These are phyloP conservation scores for Andrena minutula DNA, from an alignment of 2,888 invertebrate species.

Conservation along the genomic window DNA sequence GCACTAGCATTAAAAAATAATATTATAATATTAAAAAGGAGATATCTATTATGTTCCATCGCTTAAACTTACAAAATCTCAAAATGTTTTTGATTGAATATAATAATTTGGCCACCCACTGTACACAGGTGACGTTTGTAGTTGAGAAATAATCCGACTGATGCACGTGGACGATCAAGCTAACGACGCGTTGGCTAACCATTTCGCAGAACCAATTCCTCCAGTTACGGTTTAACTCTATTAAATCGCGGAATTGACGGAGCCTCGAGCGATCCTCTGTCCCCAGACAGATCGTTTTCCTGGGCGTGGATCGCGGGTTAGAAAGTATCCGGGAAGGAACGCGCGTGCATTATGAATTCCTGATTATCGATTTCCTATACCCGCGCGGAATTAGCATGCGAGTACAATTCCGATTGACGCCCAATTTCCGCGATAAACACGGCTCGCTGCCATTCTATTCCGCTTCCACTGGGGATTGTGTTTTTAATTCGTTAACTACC, in stretches of 20 bases:
- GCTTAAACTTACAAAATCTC: no score
- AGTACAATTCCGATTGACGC: conserved; percentile 39
- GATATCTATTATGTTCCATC: no score
- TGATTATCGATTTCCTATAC: conserved; percentile 49
- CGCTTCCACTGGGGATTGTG: conserved; percentile 32
- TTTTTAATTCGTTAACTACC: neutral
- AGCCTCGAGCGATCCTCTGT: conserved; percentile 11
- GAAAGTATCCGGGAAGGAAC: conserved; percentile 21
- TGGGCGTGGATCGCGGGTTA: conserved; percentile 19
- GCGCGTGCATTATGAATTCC: conserved; percentile 33
- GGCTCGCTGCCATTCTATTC: conserved; percentile 47
- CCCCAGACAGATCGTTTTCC: neutral
- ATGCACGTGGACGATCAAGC: conserved; percentile 30
- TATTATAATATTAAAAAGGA: no score
- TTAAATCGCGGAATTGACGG: conserved; percentile 32
- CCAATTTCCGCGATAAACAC: conserved; percentile 41
- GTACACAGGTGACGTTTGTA: conserved; percentile 1
- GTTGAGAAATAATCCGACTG: neutral
- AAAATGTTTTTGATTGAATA: no score
- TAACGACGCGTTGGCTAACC: conserved; percentile 21
- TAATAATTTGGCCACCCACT: no score
- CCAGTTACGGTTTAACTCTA: conserved; percentile 14
- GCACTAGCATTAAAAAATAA: no score
- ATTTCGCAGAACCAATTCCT: conserved; percentile 53
- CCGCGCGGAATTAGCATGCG: conserved; percentile 28